Evolutionary conservation across 2,113 vertebrate species (phyloP).

Genomic region (Tyrannus savana): DNA sequence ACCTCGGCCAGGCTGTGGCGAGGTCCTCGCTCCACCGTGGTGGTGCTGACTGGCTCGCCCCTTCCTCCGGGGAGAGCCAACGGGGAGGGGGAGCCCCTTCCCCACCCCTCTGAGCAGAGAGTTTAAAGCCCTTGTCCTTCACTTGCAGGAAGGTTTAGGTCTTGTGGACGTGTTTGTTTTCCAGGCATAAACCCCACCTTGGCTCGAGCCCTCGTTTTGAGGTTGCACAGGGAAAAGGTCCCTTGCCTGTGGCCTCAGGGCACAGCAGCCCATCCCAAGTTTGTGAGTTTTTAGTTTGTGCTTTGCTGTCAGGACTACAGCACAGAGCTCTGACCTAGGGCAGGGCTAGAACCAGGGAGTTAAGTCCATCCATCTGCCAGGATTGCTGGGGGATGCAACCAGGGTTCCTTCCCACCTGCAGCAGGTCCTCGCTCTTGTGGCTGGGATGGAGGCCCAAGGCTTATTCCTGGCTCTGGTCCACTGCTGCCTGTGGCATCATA

Average conservation of each 20-base stretch:
- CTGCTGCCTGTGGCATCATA: fast-evolving
- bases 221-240: fast-evolving
- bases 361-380: neutral
- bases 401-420: neutral
- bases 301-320: neutral
- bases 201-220: neutral
- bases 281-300: neutral
- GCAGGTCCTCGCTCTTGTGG: neutral
- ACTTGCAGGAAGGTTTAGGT: fast-evolving
- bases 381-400: neutral
- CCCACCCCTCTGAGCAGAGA: fast-evolving
- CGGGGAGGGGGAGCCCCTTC: neutral
- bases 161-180: fast-evolving
- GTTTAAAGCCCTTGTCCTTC: neutral
- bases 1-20: neutral
- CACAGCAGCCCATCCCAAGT: neutral
- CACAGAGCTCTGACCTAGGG: fast-evolving
- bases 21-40: fast-evolving
- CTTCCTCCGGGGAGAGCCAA: neutral
- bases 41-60: neutral
- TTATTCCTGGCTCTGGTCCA: too few species aligned
- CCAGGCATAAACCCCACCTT: fast-evolving
- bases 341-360: neutral
- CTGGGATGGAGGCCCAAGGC: neutral
- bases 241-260: fast-evolving